Base-by-base conservation (phyloP, 2,888 invertebrate species). In the Crossocerus cetratus region DNA sequence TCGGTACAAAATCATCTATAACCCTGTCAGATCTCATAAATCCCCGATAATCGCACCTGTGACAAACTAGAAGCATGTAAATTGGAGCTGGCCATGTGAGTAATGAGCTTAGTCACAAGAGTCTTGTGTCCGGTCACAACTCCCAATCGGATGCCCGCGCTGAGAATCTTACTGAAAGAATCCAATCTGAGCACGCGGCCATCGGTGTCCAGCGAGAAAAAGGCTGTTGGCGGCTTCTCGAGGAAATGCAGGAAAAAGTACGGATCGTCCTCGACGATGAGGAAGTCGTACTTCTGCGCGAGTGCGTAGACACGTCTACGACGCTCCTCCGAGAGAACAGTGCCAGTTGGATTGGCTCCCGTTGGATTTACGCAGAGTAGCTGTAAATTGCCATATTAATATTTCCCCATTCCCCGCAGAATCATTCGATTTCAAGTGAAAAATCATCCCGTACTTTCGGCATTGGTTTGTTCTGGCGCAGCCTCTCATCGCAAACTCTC, bases 211-310 rank as follows among this genome's bases (percentile, higher is more conserved):
- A 96, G 78, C 0, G 95, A 94, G 0, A 96, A 90, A 84, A 96
- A 95, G 0, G 95, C 94, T 0, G 92, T 91, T 0, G 93, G 92
- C 49, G 90, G 90, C 43, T 91, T 85, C 91, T 93, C 92, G 80
- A 92, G 86, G 87, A 95, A 96, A 86, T 95, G 94, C 75, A 96
- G 88, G 84, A 94, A 96, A 89, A 93, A 95, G 83, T 96, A 96
- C 0, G 96, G 94, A 86, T 96, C 96, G 82, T 96, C 96, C 86
- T 96, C 96, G 2, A 96, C 74, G 61, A 96, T 96, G 5, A 96
- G 81, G 22, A 96, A 93, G 88, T 96, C 93, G 86, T 94, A 95
- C 86, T 93, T 92, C 85, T 94, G 94, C 20, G 95, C 95, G 61
- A 96, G 91, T 77, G 93, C 91, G 85, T 96, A 96, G 23, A 96